phyloP scores from a whole-genome alignment of 2,888 invertebrate species.

The Drepanosiphum platanoidis region DNA sequence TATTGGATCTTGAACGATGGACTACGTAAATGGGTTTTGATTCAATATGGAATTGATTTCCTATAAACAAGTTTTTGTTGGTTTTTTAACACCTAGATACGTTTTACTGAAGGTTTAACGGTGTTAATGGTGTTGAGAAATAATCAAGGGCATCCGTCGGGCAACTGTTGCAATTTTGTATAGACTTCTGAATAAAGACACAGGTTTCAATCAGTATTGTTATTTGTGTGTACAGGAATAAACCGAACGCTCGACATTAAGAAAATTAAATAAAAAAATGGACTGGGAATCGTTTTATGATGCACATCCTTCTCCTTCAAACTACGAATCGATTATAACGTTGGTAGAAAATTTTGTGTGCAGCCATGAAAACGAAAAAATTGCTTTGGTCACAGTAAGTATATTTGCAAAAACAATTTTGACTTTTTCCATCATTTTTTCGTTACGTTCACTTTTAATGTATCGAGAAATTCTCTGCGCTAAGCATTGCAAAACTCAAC shows the following conservation, averaged over 20 bases:
- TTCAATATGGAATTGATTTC: not conserved
- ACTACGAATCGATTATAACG: constrained; percentile 79
- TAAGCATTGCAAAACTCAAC: too few relatives aligned
- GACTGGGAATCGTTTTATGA: constrained; percentile 87
- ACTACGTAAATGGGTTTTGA: not conserved
- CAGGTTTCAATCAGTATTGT: not conserved
- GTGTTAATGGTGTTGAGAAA: not conserved
- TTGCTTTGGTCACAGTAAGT: constrained; percentile 83
- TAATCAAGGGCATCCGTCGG: not conserved
- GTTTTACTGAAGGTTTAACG: not conserved
- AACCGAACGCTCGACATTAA: not conserved
- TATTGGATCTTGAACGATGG: not conserved
- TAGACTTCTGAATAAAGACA: not conserved
- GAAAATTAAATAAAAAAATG: constrained; percentile 38
- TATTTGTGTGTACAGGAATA: not conserved
- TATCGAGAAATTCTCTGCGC: too few relatives aligned
- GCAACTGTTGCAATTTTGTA: not conserved
- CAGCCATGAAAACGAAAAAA: constrained; percentile 75
- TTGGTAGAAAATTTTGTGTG: constrained; percentile 80
- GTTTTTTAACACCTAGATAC: not conserved
- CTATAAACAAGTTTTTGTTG: not conserved
- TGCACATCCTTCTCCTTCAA: constrained; percentile 79
- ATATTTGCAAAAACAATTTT: not conserved
- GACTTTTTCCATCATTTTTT: too few relatives aligned
- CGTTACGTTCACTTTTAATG: too few relatives aligned